A percentile compares a stretch with the other conserved stretches of the same genome.
These are phyloP conservation scores for Callitettix versicolor DNA, from an alignment of 1,140 invertebrate species.

Conservation along the genomic window DNA sequence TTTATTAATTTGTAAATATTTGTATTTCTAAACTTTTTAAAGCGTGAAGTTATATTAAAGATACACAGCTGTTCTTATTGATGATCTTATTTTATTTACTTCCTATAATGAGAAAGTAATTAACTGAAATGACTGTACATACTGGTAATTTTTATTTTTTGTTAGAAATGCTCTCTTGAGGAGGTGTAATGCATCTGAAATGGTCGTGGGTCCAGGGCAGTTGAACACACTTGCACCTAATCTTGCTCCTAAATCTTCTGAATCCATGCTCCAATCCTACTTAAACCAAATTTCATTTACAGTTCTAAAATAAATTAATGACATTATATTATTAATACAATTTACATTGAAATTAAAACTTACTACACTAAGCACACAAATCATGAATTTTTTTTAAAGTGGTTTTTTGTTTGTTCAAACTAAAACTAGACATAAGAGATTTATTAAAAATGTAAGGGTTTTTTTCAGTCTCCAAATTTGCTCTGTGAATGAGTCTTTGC, in stretches of 20 bases:
- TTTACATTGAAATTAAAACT: background rate
- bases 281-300: too few species aligned
- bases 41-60: too few species aligned
- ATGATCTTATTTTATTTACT: too few species aligned
- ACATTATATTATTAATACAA: background rate
- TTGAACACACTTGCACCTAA: constrained; percentile 36
- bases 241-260: constrained; percentile 37
- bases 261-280: constrained; percentile 30
- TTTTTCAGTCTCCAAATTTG: too few species aligned
- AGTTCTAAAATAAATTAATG: background rate
- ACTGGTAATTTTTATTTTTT: constrained; percentile 40
- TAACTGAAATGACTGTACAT: too few species aligned
- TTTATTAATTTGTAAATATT: background rate
- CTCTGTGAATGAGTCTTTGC: too few species aligned
- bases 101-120: too few species aligned
- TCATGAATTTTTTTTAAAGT: too few species aligned
- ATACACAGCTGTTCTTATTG: background rate
- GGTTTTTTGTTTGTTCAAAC: too few species aligned
- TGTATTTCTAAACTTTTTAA: background rate
- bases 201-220: constrained; percentile 33
- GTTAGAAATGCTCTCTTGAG: constrained; percentile 35
- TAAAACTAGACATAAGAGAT: too few species aligned
- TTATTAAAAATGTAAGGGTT: too few species aligned
- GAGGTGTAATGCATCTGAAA: constrained; percentile 30
- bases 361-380: too few species aligned